These are phyloP conservation scores for Noctua janthina DNA, from an alignment of 2,888 invertebrate species.

Conservation along the genomic window DNA sequence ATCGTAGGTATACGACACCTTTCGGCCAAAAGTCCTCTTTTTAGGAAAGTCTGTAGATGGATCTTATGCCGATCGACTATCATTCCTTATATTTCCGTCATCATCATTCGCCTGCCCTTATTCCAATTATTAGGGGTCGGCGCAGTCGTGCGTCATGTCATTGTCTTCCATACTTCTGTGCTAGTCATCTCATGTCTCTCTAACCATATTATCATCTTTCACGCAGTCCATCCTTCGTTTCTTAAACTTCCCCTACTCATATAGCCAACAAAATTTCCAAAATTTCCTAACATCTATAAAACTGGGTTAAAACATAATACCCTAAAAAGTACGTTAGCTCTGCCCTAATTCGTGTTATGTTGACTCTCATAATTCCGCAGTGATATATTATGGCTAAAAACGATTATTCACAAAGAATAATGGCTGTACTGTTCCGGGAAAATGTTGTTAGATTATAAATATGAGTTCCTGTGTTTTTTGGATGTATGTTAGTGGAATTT, in stretches of 20 bases:
- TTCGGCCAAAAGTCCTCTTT: too few relatives aligned
- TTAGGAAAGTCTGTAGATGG: too few relatives aligned
- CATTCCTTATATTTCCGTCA: background rate
- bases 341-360: constrained; percentile 54
- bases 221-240: background rate
- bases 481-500: constrained; percentile 1
- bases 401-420: constrained; percentile 62
- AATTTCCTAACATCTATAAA: background rate
- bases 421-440: constrained; percentile 34
- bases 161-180: background rate
- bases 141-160: background rate
- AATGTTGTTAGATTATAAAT: constrained; percentile 47
- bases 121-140: background rate
- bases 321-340: constrained; percentile 15
- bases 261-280: background rate
- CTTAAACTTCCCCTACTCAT: background rate
- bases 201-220: background rate
- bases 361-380: constrained; percentile 52
- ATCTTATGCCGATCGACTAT: background rate
- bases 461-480: constrained; percentile 28
- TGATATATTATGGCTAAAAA: constrained; percentile 54
- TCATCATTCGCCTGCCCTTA: background rate
- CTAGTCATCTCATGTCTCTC: background rate
- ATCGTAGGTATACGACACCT: too few relatives aligned
- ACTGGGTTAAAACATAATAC: constrained; percentile 1